Percentiles rank a stretch among this genome's conserved stretches.
These are phyloP conservation scores for Salvator merianae DNA, from an alignment of 2,113 vertebrate genomes.

Conservation along the genomic window DNA sequence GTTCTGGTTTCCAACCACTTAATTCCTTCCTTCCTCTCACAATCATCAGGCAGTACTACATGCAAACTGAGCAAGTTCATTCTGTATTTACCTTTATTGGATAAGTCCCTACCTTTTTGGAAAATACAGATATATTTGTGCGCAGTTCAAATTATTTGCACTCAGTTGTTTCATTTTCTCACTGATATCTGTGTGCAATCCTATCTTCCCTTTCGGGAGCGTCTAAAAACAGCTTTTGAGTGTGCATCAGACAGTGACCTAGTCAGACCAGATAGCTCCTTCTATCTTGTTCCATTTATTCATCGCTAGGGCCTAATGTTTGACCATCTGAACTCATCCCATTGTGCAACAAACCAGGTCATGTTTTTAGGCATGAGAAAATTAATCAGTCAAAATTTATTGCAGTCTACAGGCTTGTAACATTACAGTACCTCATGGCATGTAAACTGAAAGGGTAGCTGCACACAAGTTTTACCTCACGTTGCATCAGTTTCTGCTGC, in stretches of 20 bases:
- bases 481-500: no score
- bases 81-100: no score
- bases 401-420: no score
- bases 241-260: neutral
- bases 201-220: neutral
- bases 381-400: no score
- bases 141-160: neutral
- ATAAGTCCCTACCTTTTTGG: neutral
- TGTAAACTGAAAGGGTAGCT: no score
- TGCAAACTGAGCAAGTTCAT: neutral
- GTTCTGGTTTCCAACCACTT: neutral
- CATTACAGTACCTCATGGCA: no score
- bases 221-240: neutral
- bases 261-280: neutral
- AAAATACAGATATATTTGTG: neutral
- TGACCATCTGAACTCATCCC: no score
- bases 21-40: neutral
- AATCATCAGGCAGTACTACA: neutral
- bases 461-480: no score
- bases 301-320: no score
- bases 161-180: neutral
- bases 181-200: neutral
- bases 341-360: no score
- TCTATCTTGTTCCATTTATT: no score
- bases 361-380: no score